Conservation (phyloP, 2,797 vertebrate species). For the Hydrophis major region DNA sequence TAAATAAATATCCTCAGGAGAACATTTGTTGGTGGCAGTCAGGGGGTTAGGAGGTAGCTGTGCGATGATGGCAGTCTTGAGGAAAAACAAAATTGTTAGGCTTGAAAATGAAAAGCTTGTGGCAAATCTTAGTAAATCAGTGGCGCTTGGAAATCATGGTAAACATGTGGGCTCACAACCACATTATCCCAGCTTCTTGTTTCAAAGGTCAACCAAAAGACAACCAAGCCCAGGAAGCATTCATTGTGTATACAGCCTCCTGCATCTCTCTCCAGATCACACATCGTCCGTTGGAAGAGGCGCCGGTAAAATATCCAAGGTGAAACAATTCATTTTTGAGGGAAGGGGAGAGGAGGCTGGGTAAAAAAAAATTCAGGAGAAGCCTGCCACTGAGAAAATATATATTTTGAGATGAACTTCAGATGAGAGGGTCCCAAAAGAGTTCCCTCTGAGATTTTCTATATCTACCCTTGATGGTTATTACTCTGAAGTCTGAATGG, state of each 20-base stretch:
- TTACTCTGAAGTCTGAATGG: background rate
- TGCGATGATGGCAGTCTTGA: constrained; percentile 40
- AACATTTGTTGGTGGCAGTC: constrained; percentile 23
- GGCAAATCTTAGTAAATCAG: background rate
- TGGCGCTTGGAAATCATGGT: constrained; percentile 21
- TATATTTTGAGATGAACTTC: background rate
- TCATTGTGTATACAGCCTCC: constrained; percentile 4
- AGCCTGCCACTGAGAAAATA: background rate
- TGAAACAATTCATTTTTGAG: background rate
- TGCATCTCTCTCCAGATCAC: background rate
- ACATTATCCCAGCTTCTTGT: constrained; percentile 39
- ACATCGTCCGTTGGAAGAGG: background rate
- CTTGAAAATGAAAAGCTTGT: constrained; percentile 42
- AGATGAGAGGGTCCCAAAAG: background rate
- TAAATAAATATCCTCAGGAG: constrained; percentile 25
- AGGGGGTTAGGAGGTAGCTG: constrained; percentile 34
- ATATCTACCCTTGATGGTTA: background rate
- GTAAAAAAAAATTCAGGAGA: constrained; percentile 7
- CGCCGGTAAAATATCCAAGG: background rate
- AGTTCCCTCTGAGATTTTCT: background rate
- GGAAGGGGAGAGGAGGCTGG: background rate
- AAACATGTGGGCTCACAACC: background rate
- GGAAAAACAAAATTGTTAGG: constrained; percentile 49
- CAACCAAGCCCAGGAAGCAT: background rate
- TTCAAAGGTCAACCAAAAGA: constrained; percentile 32